A percentile compares a stretch with the other conserved stretches of the same genome.
Evolutionary conservation across 2,797 vertebrate species (phyloP).

Genomic region (Lindbergichthys nudifrons): DNA sequence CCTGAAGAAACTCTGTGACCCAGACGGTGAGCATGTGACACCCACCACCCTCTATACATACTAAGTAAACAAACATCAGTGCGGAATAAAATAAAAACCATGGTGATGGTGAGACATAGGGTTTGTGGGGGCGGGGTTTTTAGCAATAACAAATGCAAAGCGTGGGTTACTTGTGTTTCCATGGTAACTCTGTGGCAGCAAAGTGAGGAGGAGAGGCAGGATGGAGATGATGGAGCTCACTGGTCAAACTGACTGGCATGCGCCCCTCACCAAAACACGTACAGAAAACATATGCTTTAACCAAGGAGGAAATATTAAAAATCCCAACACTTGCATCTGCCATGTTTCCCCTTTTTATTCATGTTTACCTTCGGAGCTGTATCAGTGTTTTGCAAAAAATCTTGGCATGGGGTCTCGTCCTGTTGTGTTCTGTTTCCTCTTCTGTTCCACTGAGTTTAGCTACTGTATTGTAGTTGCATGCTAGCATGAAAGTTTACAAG

Average conservation of each 20-base stretch:
- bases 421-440: background rate
- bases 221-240: conserved; percentile 51
- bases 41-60: background rate
- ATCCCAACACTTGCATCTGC: background rate
- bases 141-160: conserved; percentile 61
- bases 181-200: conserved; percentile 69
- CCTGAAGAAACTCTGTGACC: conserved; percentile 97
- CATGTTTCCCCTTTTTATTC: background rate
- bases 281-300: conserved; percentile 21
- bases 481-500: background rate
- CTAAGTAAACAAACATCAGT: conserved; percentile 35
- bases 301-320: background rate
- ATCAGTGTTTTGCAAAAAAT: background rate
- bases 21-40: conserved; percentile 87
- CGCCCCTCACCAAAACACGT: conserved; percentile 14
- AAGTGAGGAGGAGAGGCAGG: conserved; percentile 57
- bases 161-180: conserved; percentile 75
- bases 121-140: conserved; percentile 55
- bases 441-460: background rate
- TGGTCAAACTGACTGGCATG: conserved; percentile 36
- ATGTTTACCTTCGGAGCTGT: conserved; percentile 4
- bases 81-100: conserved; percentile 20
- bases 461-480: background rate
- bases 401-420: background rate
- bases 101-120: conserved; percentile 7